phyloP scores from a whole-genome alignment of 2,797 vertebrate species.

The Macrochelys suwanniensis region DNA sequence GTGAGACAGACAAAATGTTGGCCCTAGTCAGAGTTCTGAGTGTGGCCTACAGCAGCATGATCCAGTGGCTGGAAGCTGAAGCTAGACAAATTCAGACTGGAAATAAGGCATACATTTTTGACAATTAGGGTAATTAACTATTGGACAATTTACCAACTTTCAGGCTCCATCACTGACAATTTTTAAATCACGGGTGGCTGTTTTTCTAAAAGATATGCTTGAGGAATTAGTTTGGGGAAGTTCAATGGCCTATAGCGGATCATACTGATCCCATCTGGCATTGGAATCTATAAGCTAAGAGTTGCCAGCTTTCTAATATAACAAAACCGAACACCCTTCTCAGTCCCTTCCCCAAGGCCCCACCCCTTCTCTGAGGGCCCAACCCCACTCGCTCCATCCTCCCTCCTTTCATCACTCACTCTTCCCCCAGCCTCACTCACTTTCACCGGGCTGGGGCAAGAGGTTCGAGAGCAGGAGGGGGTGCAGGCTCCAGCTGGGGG shows the following conservation, averaged over 20 bases:
- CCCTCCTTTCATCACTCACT: too few relatives aligned
- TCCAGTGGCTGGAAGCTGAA: background rate
- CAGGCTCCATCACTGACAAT: background rate
- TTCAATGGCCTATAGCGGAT: background rate
- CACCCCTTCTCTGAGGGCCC: too few relatives aligned
- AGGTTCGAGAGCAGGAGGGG: too few relatives aligned
- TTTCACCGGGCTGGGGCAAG: too few relatives aligned
- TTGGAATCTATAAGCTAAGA: background rate
- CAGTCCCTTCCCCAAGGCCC: too few relatives aligned
- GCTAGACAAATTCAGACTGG: background rate
- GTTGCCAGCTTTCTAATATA: too few relatives aligned
- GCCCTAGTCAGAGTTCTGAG: background rate
- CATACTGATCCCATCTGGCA: background rate
- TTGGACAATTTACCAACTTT: background rate
- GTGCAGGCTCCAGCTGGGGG: too few relatives aligned
- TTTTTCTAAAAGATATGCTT: background rate
- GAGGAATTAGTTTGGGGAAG: background rate
- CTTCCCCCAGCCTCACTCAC: too few relatives aligned
- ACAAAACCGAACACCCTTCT: too few relatives aligned
- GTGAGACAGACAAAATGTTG: background rate
- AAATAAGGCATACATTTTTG: background rate
- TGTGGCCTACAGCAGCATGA: background rate
- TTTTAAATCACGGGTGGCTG: background rate
- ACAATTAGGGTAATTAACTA: background rate
- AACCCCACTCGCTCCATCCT: too few relatives aligned